Conservation (phyloP, 2,797 vertebrate genomes). For the Pseudocheirus occidentalis region DNA sequence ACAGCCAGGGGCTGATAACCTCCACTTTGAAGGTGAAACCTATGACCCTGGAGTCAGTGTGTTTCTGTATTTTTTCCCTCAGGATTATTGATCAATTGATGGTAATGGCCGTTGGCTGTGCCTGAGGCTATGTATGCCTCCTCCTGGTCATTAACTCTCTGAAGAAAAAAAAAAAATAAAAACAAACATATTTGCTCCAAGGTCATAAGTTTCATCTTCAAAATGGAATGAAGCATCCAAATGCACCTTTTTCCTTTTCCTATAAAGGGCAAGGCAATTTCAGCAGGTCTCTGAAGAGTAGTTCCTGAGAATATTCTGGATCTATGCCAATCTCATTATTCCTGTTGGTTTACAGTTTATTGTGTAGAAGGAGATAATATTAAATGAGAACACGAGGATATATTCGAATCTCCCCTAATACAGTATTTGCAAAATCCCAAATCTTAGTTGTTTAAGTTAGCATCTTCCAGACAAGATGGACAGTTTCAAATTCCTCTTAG, state of each 20-base stretch:
- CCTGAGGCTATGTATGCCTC: conserved; percentile 23
- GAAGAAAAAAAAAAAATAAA: conserved; percentile 1
- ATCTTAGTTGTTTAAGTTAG: conserved; percentile 35
- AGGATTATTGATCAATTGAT: conserved; percentile 69
- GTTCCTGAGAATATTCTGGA: conserved; percentile 20
- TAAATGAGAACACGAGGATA: conserved; percentile 32
- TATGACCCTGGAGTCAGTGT: conserved; percentile 50
- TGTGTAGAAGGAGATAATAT: neutral
- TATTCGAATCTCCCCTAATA: neutral
- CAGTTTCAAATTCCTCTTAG: conserved; percentile 26
- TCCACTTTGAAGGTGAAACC: conserved; percentile 57
- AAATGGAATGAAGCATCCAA: conserved; percentile 55
- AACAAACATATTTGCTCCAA: conserved; percentile 53
- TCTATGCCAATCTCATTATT: conserved; percentile 32
- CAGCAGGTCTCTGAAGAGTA: conserved; percentile 45
- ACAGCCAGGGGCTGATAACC: conserved; percentile 61
- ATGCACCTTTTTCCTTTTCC: conserved; percentile 57
- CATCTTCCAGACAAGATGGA: conserved; percentile 22
- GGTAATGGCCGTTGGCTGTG: conserved; percentile 61
- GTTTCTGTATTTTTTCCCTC: conserved; percentile 12
- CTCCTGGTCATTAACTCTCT: conserved; percentile 67
- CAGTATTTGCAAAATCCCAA: conserved; percentile 28
- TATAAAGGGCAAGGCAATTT: conserved; percentile 40
- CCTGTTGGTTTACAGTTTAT: conserved; percentile 34
- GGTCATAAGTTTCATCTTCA: conserved; percentile 50